Evolutionary conservation across 2,888 invertebrate species (phyloP), one percentile per base, ranked within the genome.

Genomic region (Ormyrus nitidulus): DNA sequence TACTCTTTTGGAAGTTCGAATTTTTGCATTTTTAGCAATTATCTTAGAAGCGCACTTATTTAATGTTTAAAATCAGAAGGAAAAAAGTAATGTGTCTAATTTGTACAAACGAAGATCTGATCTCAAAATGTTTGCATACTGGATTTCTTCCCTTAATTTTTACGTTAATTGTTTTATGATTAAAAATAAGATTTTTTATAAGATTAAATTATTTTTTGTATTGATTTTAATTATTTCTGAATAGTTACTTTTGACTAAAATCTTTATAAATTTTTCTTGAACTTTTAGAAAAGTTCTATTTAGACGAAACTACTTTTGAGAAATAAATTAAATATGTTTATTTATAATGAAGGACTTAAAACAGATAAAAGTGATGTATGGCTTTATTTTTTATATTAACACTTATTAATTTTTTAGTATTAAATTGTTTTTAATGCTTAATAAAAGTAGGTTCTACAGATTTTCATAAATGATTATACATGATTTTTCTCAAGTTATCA

Each of bases 1-100:
- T 59, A 49, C 48, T 54, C 58, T 77, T 59, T 79, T 73, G 62
- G 49, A 68, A 79, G 54, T 58, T 69, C n/a, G 10, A 53, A 65
- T 62, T 70, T 79, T 74, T 69, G 13, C 53, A 65, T 68, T 69
- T 58, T 54, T 61, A 73, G 54, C 64, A 34, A 10, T 64, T 62
- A 54, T 11, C 46, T 9, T 56, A 49, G 56, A 58, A 70, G 61
- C 51, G 44, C 62, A 77, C 51, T 77, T 77, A 56, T 48, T 46
- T 13, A 64, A 77, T 9, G 34, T 44, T 13, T 48, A 68, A 34
- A 34, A 34, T 34, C 34, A 34, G 34, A 3, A n/a, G 11, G 4
- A 64, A 58, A n/a, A 65, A 34, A 34, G 34, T 34, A 34, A 70
- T 65, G n/a, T 70, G 44, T 11, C 9, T 44, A 53, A 77, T 53